Conservation (phyloP, 2,113 vertebrate species). For the Litocranius walleri region DNA sequence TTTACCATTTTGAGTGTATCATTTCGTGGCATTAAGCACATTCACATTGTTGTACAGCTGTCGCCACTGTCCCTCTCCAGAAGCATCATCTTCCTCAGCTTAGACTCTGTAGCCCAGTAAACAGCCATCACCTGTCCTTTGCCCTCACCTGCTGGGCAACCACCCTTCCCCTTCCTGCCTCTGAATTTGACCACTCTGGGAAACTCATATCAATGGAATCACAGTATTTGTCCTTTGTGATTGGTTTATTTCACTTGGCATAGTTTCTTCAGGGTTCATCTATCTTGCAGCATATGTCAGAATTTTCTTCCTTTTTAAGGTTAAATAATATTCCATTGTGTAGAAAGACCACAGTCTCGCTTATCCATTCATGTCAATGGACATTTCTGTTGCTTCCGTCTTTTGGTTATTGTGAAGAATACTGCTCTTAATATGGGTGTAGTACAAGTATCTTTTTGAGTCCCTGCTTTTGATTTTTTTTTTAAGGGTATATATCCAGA, state of each 20-base stretch:
- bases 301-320: neutral
- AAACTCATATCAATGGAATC: neutral
- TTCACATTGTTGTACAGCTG: neutral
- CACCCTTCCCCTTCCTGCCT: neutral
- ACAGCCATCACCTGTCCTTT: neutral
- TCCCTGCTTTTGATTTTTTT: neutral
- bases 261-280: neutral
- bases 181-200: neutral
- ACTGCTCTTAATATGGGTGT: neutral
- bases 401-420: neutral
- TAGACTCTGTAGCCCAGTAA: no score
- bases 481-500: neutral
- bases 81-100: neutral
- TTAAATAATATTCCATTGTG: neutral
- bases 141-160: neutral
- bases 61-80: neutral
- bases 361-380: neutral
- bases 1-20: neutral
- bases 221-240: neutral
- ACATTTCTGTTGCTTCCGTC: neutral
- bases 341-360: neutral
- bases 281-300: neutral
- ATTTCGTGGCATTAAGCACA: neutral
- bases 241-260: neutral
- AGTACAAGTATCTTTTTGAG: neutral